Evolutionary conservation across 2,888 invertebrate species (phyloP), one percentile per base, ranked within the genome.

Genomic region (Isotomurus palustris): DNA sequence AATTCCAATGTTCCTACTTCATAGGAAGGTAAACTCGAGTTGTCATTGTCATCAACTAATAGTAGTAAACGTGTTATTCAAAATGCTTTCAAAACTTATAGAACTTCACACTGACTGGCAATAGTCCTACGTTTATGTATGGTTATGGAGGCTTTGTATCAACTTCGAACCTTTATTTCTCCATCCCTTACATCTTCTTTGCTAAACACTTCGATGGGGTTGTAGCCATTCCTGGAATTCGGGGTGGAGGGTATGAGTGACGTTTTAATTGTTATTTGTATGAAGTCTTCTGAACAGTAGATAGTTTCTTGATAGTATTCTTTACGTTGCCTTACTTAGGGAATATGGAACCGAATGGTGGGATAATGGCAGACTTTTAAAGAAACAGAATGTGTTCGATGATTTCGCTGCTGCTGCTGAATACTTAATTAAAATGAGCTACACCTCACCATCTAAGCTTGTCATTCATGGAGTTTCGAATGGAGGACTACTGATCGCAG

Each of bases 121-220:
- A 81, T 14, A 83, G 83, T 72, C 91, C 95, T 0, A 87, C 89
- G 62, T 78, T 95, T 47, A 78, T 99, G 35, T 95, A 95, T 76
- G 96, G 94, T 17, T 96, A 97, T 76, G 97, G 97, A 54, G 96
- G 96, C 1, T 99, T 97, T 77, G 93, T 92, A 78, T 84, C 92
- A 69, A 88, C 89, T 75, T 79, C 94, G 67, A 87, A 87, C 73
- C 96, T 96, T 81, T 91, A 56, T 76, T 94, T 36, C 84, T 92
- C 67, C 92, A 93, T 76, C 85, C 95, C 73, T 87, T 62, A 38
- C 35, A 32, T 58, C 14, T 21, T 58, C 12, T 58, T 58, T 35
- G 58, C 50, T 1, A 55, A 92, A 72, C 84, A 91, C 72, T 85
- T 95, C 68, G 82, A 86, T 74, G 95, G 95, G 1, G 82, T 95